Evolutionary conservation across 35 echinoderm and acorn worm genomes (phyloP).

Genomic region (Ophiothrix spiculata): DNA sequence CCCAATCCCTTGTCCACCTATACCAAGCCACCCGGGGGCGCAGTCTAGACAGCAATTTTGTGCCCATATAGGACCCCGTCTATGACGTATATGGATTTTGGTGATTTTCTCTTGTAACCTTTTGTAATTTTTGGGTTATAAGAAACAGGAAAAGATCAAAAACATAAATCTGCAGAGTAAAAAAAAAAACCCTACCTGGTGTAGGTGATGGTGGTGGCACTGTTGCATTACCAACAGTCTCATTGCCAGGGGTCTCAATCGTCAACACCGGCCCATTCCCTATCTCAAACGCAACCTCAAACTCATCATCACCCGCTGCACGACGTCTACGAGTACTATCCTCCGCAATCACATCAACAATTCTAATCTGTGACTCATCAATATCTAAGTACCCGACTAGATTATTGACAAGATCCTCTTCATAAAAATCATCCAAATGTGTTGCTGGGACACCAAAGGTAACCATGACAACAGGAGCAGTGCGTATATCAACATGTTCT

Average conservation of each 20-base stretch:
- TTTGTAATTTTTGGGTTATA: too few relatives aligned
- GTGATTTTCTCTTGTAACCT: too few relatives aligned
- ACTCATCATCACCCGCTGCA: constrained; percentile 30
- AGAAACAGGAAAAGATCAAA: too few relatives aligned
- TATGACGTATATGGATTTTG: too few relatives aligned
- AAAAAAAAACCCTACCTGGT: not conserved
- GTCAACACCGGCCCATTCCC: constrained; percentile 51
- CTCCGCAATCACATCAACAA: constrained; percentile 86
- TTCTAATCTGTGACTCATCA: constrained; percentile 58
- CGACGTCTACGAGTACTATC: constrained; percentile 39
- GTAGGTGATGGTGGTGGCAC: constrained; percentile 56
- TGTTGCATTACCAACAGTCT: constrained; percentile 30
- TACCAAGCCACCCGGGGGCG: too few relatives aligned
- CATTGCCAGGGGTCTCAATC: constrained; percentile 8
- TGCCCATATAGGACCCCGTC: too few relatives aligned
- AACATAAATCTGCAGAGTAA: not conserved
- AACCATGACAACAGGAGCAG: constrained; percentile 77
- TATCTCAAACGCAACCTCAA: constrained; percentile 76
- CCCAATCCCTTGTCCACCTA: too few relatives aligned
- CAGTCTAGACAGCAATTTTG: too few relatives aligned
- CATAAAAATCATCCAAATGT: constrained; percentile 84
- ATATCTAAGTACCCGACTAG: constrained; percentile 68
- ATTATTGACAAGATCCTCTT: constrained; percentile 86
- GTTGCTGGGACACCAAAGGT: constrained; percentile 82
- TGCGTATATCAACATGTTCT: constrained; percentile 59